Conservation (phyloP, 2,888 invertebrate genomes). For the Xestia rhomboidea region DNA sequence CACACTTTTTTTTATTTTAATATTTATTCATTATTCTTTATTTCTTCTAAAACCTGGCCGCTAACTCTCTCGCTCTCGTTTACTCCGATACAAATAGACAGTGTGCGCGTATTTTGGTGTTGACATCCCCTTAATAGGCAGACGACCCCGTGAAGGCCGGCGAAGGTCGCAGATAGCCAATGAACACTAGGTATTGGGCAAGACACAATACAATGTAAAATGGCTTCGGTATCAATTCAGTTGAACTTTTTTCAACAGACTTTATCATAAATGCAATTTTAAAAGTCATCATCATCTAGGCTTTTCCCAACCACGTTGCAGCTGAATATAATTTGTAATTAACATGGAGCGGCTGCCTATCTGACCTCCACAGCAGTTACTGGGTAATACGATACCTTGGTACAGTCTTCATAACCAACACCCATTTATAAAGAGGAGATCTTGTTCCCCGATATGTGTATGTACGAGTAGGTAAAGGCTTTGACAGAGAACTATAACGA, state of each 20-base stretch:
- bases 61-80: too few species aligned
- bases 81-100: too few species aligned
- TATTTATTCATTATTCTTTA: too few species aligned
- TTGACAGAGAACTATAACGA: too few species aligned
- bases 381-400: not conserved
- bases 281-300: not conserved
- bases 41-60: too few species aligned
- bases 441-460: not conserved
- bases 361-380: not conserved
- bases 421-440: not conserved
- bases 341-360: not conserved
- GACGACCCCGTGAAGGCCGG: conserved; percentile 29
- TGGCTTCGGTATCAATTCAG: not conserved
- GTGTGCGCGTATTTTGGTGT: too few species aligned
- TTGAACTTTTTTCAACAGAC: not conserved
- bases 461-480: too few species aligned
- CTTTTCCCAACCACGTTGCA: not conserved
- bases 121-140: too few species aligned
- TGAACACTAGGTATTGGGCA: not conserved
- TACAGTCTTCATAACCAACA: not conserved
- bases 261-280: not conserved
- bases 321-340: not conserved
- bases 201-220: conserved; percentile 4
- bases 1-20: too few species aligned
- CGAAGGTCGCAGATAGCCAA: conserved; percentile 33